Evolutionary conservation across 2,888 invertebrate species (phyloP).

Genomic region (Eupsilia transversa): DNA sequence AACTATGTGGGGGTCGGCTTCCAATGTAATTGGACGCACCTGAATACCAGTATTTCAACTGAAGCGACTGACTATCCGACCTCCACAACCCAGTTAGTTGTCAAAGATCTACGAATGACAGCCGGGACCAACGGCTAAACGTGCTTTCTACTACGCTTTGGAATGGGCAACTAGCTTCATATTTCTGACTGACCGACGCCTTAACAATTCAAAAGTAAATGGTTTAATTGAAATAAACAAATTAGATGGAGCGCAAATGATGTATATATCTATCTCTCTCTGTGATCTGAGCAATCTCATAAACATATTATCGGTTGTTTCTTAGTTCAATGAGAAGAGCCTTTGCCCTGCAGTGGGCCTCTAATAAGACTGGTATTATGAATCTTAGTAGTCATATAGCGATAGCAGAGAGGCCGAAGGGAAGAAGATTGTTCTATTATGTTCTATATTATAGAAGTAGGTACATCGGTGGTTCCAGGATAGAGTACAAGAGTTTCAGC

Average conservation of each 20-base stretch:
- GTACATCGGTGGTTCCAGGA: slow-evolving; percentile 86
- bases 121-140: too few relatives aligned
- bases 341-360: background rate
- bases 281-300: background rate
- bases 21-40: too few relatives aligned
- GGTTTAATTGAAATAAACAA: too few relatives aligned
- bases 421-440: slow-evolving; percentile 27
- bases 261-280: background rate
- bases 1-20: too few relatives aligned
- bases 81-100: too few relatives aligned
- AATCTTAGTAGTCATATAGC: background rate
- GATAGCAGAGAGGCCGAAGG: background rate
- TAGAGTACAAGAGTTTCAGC: slow-evolving; percentile 95
- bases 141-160: too few relatives aligned
- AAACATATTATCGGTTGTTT: background rate
- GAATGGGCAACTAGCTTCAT: too few relatives aligned
- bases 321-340: background rate
- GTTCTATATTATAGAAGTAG: slow-evolving; percentile 55
- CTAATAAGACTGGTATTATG: background rate
- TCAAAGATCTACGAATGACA: too few relatives aligned
- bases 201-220: too few relatives aligned
- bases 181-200: too few relatives aligned
- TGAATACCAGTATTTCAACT: too few relatives aligned
- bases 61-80: too few relatives aligned
- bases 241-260: background rate